Evolutionary conservation across 2,888 invertebrate genomes (phyloP).

Genomic region (Eupeodes luniger): DNA sequence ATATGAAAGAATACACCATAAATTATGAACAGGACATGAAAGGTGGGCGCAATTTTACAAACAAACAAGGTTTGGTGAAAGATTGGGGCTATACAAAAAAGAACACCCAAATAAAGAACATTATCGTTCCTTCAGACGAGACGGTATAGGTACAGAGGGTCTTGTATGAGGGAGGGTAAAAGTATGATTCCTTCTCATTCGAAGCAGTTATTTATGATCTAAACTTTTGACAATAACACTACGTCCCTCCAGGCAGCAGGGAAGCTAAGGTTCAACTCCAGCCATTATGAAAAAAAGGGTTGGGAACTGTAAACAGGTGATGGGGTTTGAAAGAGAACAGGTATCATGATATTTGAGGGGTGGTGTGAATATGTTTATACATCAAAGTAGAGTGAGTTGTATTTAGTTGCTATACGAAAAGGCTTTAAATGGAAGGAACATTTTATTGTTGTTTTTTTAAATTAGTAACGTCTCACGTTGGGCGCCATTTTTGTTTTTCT

Average conservation of each 20-base stretch:
- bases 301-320: background rate
- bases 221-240: slow-evolving; percentile 33
- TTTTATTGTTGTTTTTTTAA: too few species aligned
- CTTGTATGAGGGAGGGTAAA: slow-evolving; percentile 42
- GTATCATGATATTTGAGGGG: slow-evolving; percentile 61
- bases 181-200: slow-evolving; percentile 41
- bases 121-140: slow-evolving; percentile 7
- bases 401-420: too few species aligned
- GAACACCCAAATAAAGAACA: slow-evolving; percentile 26
- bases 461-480: too few species aligned
- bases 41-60: slow-evolving; percentile 51
- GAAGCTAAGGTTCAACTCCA: slow-evolving; percentile 17
- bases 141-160: background rate
- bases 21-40: slow-evolving; percentile 70
- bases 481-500: too few species aligned
- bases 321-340: slow-evolving; percentile 47
- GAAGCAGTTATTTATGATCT: slow-evolving; percentile 67
- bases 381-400: too few species aligned
- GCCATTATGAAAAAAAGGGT: slow-evolving; percentile 24
- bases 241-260: background rate
- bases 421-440: too few species aligned
- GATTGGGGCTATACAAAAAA: background rate
- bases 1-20: slow-evolving; percentile 48
- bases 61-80: background rate
- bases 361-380: slow-evolving; percentile 12